A percentile compares a stretch with the other conserved stretches of the same genome.
Conservation (phyloP, 2,888 invertebrate species). For the Scelioninae gen. 1 region DNA sequence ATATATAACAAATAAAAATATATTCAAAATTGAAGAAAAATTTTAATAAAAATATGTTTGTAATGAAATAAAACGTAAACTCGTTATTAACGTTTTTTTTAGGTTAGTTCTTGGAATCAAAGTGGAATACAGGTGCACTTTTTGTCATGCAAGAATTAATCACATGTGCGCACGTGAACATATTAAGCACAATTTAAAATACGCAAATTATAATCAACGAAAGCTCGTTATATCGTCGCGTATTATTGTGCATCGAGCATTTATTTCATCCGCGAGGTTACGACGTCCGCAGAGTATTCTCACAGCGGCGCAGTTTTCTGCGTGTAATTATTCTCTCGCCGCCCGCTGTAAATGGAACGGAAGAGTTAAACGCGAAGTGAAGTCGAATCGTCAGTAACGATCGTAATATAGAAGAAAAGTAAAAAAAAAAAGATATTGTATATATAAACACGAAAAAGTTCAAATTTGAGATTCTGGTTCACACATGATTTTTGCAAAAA, state of each 20-base stretch:
- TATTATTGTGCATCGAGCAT: constrained; percentile 53
- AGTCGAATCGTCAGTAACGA: constrained; percentile 63
- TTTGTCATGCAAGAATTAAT: constrained; percentile 21
- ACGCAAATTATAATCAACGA: constrained; percentile 52
- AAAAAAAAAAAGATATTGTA: constrained; percentile 31
- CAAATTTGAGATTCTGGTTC: too few species aligned
- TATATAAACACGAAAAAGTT: too few species aligned
- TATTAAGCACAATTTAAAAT: constrained; percentile 30
- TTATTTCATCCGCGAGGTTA: constrained; percentile 67
- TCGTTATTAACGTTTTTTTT: too few species aligned
- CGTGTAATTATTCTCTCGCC: constrained; percentile 76
- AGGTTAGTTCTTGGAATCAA: too few species aligned
- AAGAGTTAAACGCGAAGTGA: constrained; percentile 75
- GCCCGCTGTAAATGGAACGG: constrained; percentile 77
- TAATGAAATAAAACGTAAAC: too few species aligned
- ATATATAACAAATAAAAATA: constrained; percentile 3
- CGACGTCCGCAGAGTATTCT: constrained; percentile 67
- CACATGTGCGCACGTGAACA: constrained; percentile 16
- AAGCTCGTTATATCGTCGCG: constrained; percentile 31
- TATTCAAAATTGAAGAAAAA: not conserved
- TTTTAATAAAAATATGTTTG: not conserved
- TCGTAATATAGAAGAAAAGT: constrained; percentile 59
- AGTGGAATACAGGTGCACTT: not conserved
- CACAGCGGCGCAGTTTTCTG: constrained; percentile 63
- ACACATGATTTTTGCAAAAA: too few species aligned